Evolutionary conservation across 2,888 invertebrate species (phyloP), one percentile per base, ranked within the genome.

Genomic region (Eilema sororculum): DNA sequence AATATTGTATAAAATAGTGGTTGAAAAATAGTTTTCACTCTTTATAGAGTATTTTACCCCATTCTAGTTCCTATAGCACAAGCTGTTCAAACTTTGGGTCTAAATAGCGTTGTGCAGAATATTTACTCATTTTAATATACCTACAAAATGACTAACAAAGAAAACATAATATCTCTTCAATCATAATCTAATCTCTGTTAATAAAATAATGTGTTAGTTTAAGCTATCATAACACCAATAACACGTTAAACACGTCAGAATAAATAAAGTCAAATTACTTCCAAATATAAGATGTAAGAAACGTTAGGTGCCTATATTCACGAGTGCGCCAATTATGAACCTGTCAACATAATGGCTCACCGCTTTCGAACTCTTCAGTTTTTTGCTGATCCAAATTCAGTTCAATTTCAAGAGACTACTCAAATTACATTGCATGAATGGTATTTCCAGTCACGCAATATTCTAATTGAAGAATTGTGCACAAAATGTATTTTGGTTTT

Each of bases 251-350:
- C n/a, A n/a, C n/a, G 4, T 41, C 16, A 0, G 16, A 46, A 74
- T 71, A 74, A 78, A 78, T 77, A 76, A 77, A 75, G 59, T 65
- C 59, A 59, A 73, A 72, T 76, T 69, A 69, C 67, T 76, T 68
- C 28, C 65, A 68, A 74, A 71, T 77, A 78, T 75, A 81, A 79
- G 64, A 71, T 71, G 74, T 74, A 46, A 16, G 46, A 46, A 20
- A 20, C 20, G 78, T 79, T 78, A 78, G 79, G 78, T 76, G n/a
- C n/a, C n/a, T n/a, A 78, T 82, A 79, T 84, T 77, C 75, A 75
- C 70, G 77, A 87, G 84, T 82, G 85, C 82, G 78, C 87, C 88
- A 90, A 89, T 90, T 89, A 89, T 78, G 77, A 72, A 73, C 71
- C 84, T 81, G 85, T 83, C 83, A 84, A 89, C 86, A 86, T 85